Base-by-base conservation (phyloP, 1,140 invertebrate genomes). In the Drosophila persimilis region DNA sequence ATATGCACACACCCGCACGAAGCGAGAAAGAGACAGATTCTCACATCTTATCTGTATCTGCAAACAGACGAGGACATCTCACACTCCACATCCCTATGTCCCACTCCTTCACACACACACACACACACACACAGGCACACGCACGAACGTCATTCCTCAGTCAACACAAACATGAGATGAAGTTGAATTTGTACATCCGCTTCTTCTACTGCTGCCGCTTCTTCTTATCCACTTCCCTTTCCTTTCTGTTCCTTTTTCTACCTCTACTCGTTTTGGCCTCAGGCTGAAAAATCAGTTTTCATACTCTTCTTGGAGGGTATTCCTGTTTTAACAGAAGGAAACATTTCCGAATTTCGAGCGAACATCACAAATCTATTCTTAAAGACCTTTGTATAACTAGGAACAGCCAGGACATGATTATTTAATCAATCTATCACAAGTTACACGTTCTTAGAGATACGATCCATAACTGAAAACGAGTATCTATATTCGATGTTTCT, bases 111-210 rank as follows among this genome's bases (percentile, higher is more conserved):
- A 41, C 44, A 29, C 54, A 44, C 57, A 24, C 24, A 24, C 44
- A 29, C 57, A 44, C 60, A 50, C 47, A 63, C 60, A 26, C 24
- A 17, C 56, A 64, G 62, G 55, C 46, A 52, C 47, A 45, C 26
- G 39, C 20, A 46, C 20, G 41, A 43, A 39, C 61, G 59, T 57
- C 56, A 75, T 75, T 83, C 79, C 74, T 69, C 66, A 70, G 66
- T 39, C 17, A 73, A 48, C 46, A 73, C 73, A 85, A 80, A 80
- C 77, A 83, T 64, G 70, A 62, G 57, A 62, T 67, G 69, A 67
- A 71, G 81, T 74, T 86, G 73, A 80, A 80, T 80, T 86, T 74
- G 66, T 81, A 81, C 81, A 88, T 85, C 81, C 81, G 81, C 70
- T 86, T 74, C 70, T 71, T 46, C 57, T 44, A 22, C 73, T 50